A percentile compares a stretch with the other conserved stretches of the same genome.
Conservation (phyloP, 2,113 vertebrate genomes). For the Danio rerio region DNA sequence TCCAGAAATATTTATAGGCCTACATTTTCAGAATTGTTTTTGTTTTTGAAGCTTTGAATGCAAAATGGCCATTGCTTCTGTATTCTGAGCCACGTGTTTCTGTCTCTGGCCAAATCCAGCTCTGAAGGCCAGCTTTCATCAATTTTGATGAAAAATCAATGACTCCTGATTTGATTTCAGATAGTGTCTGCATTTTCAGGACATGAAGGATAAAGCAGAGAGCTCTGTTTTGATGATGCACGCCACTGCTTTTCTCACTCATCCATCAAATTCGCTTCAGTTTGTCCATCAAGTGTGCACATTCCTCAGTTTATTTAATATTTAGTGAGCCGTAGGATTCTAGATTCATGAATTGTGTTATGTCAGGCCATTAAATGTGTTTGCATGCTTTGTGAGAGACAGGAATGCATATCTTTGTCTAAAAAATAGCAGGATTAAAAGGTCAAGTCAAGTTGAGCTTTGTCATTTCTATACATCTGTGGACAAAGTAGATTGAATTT, state of each 20-base stretch:
- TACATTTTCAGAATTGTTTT: no score
- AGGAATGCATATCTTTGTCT: slow-evolving; percentile 30
- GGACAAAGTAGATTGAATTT: no score
- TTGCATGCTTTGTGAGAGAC: neutral
- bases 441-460: no score
- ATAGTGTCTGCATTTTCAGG: slow-evolving; percentile 1
- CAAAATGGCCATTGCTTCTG: neutral
- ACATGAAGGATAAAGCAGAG: neutral
- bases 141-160: neutral
- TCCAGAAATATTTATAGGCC: no score
- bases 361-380: slow-evolving; percentile 21
- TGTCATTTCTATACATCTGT: no score
- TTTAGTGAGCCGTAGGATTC: slow-evolving; percentile 19
- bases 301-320: slow-evolving; percentile 12
- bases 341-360: slow-evolving; percentile 26
- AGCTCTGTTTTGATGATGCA: neutral
- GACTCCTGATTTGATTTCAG: slow-evolving; percentile 5
- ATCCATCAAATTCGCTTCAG: slow-evolving; percentile 35
- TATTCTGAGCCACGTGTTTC: slow-evolving; percentile 6
- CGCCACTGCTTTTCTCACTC: neutral
- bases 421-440: slow-evolving; percentile 1
- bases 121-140: slow-evolving; percentile 29
- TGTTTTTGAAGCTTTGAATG: no score
- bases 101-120: neutral
- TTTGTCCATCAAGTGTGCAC: slow-evolving; percentile 14